phyloP scores from a whole-genome alignment of 2,888 invertebrate species.

The Meteorus cinctellus region DNA sequence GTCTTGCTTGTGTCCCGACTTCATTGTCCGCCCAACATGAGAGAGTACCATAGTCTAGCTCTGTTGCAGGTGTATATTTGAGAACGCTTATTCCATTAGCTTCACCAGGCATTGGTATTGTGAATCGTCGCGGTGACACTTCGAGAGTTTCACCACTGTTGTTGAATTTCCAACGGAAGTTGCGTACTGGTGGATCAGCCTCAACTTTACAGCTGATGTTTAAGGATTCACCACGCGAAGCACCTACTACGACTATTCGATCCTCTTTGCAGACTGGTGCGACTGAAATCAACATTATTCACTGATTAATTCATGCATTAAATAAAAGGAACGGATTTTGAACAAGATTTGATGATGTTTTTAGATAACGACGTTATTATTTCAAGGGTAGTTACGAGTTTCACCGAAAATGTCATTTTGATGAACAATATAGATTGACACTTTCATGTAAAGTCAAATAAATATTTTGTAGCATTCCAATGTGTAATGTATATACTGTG shows the following conservation, averaged over 20 bases:
- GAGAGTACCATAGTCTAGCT: slow-evolving; percentile 90
- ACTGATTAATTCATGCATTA: background rate
- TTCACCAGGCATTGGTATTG: slow-evolving; percentile 75
- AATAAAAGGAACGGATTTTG: background rate
- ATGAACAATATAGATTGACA: too few species aligned
- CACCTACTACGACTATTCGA: slow-evolving; percentile 88
- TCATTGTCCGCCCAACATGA: slow-evolving; percentile 90
- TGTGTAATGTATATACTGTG: too few species aligned
- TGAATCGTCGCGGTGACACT: slow-evolving; percentile 84
- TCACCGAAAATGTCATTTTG: too few species aligned
- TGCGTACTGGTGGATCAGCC: slow-evolving; percentile 91
- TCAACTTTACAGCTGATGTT: slow-evolving; percentile 93
- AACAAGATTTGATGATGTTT: too few species aligned
- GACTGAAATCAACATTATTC: slow-evolving; percentile 76
- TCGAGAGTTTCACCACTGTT: slow-evolving; percentile 92
- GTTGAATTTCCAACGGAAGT: slow-evolving; percentile 96
- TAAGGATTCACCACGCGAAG: slow-evolving; percentile 89
- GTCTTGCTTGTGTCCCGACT: slow-evolving; percentile 87
- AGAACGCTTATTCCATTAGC: slow-evolving; percentile 80
- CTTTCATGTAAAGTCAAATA: too few species aligned
- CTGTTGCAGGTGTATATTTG: slow-evolving; percentile 77
- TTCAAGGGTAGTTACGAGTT: too few species aligned
- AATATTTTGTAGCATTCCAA: too few species aligned
- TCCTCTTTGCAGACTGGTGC: slow-evolving; percentile 87
- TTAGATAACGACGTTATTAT: too few species aligned